These are phyloP conservation scores for Anseranas semipalmata DNA, from an alignment of 2,113 vertebrate species.

Conservation along the genomic window DNA sequence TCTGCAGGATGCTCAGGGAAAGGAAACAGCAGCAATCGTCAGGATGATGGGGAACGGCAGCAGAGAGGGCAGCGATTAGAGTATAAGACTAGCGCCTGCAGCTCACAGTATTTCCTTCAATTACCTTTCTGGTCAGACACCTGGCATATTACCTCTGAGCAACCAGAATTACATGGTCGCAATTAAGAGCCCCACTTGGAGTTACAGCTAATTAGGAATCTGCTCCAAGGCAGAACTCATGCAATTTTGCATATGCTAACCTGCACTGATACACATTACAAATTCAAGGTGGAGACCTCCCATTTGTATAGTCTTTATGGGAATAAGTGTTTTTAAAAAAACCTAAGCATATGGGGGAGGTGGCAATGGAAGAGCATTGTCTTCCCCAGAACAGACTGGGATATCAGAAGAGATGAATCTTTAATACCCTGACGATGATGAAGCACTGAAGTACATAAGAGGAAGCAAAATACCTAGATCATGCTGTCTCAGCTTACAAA, in stretches of 20 bases:
- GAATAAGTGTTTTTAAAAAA: neutral
- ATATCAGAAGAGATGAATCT: neutral
- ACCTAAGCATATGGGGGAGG: fast-evolving
- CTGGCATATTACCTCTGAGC: fast-evolving
- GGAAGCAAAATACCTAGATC: neutral
- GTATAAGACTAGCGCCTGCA: neutral
- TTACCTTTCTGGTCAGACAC: neutral
- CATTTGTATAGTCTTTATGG: too few species aligned
- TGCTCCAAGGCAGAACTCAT: neutral
- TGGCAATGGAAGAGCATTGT: neutral
- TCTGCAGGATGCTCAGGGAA: neutral
- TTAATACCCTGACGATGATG: neutral
- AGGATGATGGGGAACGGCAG: neutral
- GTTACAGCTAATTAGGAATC: neutral
- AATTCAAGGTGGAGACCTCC: neutral
- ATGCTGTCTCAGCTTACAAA: neutral
- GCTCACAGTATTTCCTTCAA: neutral
- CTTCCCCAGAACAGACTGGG: neutral
- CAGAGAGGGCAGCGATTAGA: neutral
- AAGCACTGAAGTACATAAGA: too few species aligned
- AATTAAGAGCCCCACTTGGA: neutral
- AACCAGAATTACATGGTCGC: fast-evolving
- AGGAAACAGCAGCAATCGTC: neutral
- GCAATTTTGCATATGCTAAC: neutral
- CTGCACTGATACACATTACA: neutral